Base-by-base conservation (phyloP, 1,140 invertebrate genomes). In the Chironomus tepperi region DNA sequence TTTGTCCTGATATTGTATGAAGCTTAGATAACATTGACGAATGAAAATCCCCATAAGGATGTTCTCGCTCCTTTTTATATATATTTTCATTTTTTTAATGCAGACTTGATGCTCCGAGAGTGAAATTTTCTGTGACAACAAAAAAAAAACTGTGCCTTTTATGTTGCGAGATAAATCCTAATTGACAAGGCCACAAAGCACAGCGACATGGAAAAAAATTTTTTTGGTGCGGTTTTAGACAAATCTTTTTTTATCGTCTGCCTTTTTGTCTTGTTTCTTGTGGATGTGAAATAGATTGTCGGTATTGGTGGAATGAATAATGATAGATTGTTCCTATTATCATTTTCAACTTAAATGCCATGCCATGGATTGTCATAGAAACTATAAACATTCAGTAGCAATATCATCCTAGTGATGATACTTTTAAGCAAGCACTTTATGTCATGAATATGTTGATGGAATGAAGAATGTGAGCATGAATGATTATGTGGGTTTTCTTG, bases 151-250 rank as follows among this genome's bases (percentile, higher is more conserved):
- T n/a, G 47, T n/a, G 12, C 47, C n/a, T 57, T 57, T 57, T 57
- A 57, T 57, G n/a, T 47, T n/a, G 43, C 47, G 47, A 57, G 8
- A 57, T 57, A 57, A 57, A 57, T 57, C 47, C 47, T 57, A 12
- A 57, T 57, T 57, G 47, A 57, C 47, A 57, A 57, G 8, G 47
- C 47, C 47, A 57, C 47, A 57, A n/a, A 57, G n/a, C 47, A 57
- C 47, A 57, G 47, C n/a, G 47, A 57, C 47, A 57, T 57, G 47
- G 47, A 57, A 57, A n/a, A n/a, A n/a, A 57, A 57, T 57, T 57
- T 57, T 57, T 57, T 8, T 15, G 47, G 47, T 57, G 12, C n/a
- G n/a, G 47, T 57, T 57, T 57, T 15, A 57, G 3, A 57, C n/a
- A 47, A 47, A 57, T 57, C 24, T 34, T 57, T 57, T 57, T n/a